A percentile compares a stretch with the other conserved stretches of the same genome.
Evolutionary conservation across 2,113 vertebrate genomes (phyloP).

Genomic region (Embiotoca jacksoni): DNA sequence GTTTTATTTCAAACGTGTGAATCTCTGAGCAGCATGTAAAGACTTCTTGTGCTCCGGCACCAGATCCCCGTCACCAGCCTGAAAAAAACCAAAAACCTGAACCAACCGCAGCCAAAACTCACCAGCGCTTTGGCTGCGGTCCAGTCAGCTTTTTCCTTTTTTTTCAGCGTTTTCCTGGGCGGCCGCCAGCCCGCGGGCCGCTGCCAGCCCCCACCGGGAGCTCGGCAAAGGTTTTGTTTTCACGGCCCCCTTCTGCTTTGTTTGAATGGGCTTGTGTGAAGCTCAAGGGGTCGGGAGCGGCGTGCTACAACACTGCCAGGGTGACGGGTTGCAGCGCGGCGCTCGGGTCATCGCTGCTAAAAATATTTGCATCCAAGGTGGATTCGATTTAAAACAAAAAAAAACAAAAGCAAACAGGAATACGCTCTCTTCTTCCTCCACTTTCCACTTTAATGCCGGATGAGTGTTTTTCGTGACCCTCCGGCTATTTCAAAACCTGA

Average conservation of each 20-base stretch:
- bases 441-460: background rate
- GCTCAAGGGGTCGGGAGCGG: conserved; percentile 35
- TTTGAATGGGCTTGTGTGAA: conserved; percentile 42
- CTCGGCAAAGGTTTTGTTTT: conserved; percentile 52
- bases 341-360: conserved; percentile 55
- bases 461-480: conserved; percentile 12
- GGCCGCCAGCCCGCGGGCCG: conserved; percentile 49
- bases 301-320: conserved; percentile 29
- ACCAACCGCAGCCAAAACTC: conserved; percentile 41
- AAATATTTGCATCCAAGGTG: conserved; percentile 63
- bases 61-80: conserved; percentile 40
- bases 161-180: conserved; percentile 45
- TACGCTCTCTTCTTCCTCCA: background rate
- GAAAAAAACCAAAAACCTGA: conserved; percentile 31
- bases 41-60: background rate
- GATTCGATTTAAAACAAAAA: no score
- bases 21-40: no score
- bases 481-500: conserved; percentile 25
- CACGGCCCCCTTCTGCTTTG: conserved; percentile 54
- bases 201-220: conserved; percentile 54
- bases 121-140: conserved; percentile 49
- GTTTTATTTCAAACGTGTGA: no score
- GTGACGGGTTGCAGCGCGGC: conserved; percentile 50
- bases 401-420: no score
- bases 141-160: conserved; percentile 29